Conservation (phyloP, 2,888 invertebrate species). For the Eueremaeus valkanovi region DNA sequence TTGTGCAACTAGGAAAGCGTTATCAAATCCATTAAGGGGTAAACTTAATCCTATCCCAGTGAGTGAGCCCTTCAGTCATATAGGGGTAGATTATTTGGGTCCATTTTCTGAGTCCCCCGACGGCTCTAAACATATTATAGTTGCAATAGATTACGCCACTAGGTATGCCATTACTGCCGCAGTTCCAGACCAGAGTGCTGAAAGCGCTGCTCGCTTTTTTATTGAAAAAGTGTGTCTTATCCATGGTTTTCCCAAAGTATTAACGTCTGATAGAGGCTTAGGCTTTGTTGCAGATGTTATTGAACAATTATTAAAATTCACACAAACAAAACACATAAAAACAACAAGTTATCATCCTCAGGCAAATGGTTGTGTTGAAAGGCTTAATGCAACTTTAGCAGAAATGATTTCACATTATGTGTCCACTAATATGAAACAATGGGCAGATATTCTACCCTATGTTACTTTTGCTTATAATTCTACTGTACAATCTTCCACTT, state of each 20-base stretch:
- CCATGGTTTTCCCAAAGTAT: constrained; percentile 23
- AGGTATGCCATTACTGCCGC: neutral
- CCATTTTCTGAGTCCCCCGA: neutral
- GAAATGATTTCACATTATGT: constrained; percentile 35
- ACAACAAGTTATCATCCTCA: constrained; percentile 40
- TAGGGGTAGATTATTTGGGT: neutral
- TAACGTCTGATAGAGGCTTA: constrained; percentile 35
- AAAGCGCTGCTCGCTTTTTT: constrained; percentile 21
- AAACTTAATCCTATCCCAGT: neutral
- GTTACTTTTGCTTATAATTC: constrained; percentile 38
- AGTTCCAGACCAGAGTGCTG: neutral
- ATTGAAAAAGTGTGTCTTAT: constrained; percentile 32
- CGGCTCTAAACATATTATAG: neutral
- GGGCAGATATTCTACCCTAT: constrained; percentile 38
- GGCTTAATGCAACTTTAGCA: constrained; percentile 31
- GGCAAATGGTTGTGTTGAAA: constrained; percentile 37
- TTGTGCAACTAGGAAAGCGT: neutral
- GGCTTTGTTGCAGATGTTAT: constrained; percentile 1
- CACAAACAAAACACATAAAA: constrained; percentile 22
- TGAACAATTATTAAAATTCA: constrained; percentile 19
- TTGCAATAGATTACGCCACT: neutral
- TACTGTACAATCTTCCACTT: constrained; percentile 31
- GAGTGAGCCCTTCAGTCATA: neutral
- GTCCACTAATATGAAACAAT: constrained; percentile 36
- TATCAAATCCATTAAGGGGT: neutral